Percentiles rank a stretch among this genome's conserved stretches.
Evolutionary conservation across 2,113 vertebrate species (phyloP).

Genomic region (Eulemur macaco): DNA sequence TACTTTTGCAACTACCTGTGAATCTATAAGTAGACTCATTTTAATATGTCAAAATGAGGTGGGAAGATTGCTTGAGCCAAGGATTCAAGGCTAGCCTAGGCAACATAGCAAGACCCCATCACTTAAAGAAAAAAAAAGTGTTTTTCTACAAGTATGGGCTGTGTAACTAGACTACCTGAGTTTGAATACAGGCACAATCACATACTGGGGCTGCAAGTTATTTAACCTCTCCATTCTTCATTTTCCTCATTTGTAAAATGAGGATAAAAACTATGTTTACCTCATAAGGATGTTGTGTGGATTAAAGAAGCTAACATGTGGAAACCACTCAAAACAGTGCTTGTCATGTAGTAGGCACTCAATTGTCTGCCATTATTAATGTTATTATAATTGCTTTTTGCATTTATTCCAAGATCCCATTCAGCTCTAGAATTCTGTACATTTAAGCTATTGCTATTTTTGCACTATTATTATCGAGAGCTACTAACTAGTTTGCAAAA

Average conservation of each 20-base stretch:
- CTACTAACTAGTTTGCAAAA: background rate
- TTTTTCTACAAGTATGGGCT: background rate
- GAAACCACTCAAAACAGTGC: background rate
- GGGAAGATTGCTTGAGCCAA: too few relatives aligned
- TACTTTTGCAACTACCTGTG: background rate
- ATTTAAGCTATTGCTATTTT: background rate
- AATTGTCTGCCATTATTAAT: background rate
- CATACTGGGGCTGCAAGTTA: background rate
- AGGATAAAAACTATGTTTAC: background rate
- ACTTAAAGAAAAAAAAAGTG: background rate
- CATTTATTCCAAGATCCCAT: background rate
- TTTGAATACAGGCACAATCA: background rate
- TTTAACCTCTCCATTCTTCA: background rate
- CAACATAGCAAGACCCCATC: too few relatives aligned
- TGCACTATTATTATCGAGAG: background rate
- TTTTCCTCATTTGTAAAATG: background rate
- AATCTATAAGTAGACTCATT: background rate
- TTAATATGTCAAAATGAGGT: background rate
- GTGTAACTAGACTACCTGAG: background rate
- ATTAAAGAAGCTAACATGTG: background rate
- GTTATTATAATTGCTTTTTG: background rate
- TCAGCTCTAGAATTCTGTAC: background rate
- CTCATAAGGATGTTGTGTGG: background rate
- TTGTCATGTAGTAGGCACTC: background rate
- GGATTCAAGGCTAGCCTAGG: too few relatives aligned